These are phyloP conservation scores for Thalpophila matura DNA, from an alignment of 2,888 invertebrate species.

Conservation along the genomic window DNA sequence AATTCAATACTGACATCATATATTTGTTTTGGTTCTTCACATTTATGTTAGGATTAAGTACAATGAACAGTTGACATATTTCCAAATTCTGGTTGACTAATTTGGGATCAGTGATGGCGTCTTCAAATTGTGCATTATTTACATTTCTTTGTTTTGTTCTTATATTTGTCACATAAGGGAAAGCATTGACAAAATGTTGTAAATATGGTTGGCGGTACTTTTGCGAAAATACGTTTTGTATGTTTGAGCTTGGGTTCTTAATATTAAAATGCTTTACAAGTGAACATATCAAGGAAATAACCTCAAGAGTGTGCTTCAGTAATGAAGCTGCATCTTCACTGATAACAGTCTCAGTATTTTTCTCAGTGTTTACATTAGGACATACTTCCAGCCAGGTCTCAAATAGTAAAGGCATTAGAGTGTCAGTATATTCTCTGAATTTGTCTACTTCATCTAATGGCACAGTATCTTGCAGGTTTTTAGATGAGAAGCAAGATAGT, in stretches of 20 bases:
- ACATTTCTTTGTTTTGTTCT: constrained; percentile 75
- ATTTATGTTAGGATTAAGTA: constrained; percentile 83
- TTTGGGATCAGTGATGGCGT: constrained; percentile 81
- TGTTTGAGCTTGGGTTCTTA: constrained; percentile 78
- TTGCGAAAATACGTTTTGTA: constrained; percentile 87
- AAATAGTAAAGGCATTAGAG: constrained; percentile 94
- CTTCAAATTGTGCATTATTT: constrained; percentile 68
- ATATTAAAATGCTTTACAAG: constrained; percentile 77
- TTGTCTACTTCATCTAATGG: constrained; percentile 84
- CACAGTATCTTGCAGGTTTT: constrained; percentile 74
- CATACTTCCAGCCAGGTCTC: constrained; percentile 96
- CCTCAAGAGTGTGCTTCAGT: constrained; percentile 92
- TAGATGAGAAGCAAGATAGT: constrained; percentile 83
- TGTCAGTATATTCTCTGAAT: constrained; percentile 92
- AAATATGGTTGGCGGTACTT: constrained; percentile 89
- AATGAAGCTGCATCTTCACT: constrained; percentile 92
- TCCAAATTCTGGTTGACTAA: constrained; percentile 79
- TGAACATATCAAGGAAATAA: constrained; percentile 91
- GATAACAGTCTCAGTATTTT: constrained; percentile 87
- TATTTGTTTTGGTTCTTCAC: constrained; percentile 79
- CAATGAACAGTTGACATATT: constrained; percentile 86
- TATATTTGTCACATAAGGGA: constrained; percentile 90
- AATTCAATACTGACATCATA: constrained; percentile 82
- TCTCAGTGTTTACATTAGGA: constrained; percentile 84
- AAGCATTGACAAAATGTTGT: constrained; percentile 89